These are phyloP conservation scores for Gila orcuttii DNA, from an alignment of 2,113 vertebrate genomes.

Conservation along the genomic window DNA sequence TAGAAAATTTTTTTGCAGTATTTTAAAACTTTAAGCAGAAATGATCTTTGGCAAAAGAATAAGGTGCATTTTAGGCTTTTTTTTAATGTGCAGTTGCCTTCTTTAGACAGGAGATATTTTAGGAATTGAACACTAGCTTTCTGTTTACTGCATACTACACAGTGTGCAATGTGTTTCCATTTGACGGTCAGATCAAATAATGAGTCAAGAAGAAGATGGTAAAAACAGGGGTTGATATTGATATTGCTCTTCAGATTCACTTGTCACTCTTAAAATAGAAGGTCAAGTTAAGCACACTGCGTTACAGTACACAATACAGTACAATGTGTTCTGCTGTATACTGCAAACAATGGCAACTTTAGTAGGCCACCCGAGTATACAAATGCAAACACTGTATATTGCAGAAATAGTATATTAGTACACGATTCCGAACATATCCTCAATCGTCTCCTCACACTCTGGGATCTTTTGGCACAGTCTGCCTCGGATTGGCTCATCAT, in stretches of 20 bases:
- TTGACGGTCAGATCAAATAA: background rate
- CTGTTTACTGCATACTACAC: background rate
- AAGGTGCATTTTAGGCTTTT: background rate
- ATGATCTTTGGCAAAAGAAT: background rate
- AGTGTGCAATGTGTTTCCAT: background rate
- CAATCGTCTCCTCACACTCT: background rate
- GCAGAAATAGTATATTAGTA: background rate
- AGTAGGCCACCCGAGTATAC: background rate
- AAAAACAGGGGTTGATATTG: background rate
- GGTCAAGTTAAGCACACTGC: background rate
- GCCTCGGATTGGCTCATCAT: slow-evolving; percentile 37
- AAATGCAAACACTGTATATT: background rate
- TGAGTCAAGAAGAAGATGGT: background rate
- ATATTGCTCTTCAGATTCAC: slow-evolving; percentile 9
- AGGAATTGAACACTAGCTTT: background rate
- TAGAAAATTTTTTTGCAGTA: background rate
- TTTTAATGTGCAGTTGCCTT: background rate
- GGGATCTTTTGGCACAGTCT: slow-evolving; percentile 25
- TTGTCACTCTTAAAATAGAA: slow-evolving; percentile 19
- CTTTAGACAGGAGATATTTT: background rate
- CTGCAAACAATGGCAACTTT: background rate
- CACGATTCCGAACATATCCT: background rate
- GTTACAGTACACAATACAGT: background rate
- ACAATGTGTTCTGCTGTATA: background rate
- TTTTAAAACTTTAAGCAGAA: background rate